Evolutionary conservation across 1,140 invertebrate species (phyloP).

Genomic region (Eufriesea mexicana): DNA sequence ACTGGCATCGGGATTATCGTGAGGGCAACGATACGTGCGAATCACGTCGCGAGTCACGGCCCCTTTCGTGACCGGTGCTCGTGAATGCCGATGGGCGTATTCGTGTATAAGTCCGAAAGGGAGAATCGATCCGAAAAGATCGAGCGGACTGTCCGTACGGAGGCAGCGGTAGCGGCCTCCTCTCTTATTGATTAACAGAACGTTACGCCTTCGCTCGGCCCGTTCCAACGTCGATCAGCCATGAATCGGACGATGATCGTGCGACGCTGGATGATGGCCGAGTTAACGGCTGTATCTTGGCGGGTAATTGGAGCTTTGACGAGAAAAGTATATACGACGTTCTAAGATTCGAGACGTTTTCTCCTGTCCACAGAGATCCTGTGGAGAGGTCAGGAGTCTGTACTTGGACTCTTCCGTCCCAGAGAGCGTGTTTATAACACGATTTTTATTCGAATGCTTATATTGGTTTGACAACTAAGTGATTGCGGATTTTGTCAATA

Average conservation of each 20-base stretch:
- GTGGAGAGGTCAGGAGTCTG: too few relatives aligned
- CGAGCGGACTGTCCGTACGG: conserved; percentile 58
- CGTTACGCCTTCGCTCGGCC: conserved; percentile 34
- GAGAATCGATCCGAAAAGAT: conserved; percentile 63
- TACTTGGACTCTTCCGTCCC: too few relatives aligned
- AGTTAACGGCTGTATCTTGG: background rate
- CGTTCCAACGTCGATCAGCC: conserved; percentile 33
- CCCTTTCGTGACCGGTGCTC: conserved; percentile 78
- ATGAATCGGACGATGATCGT: conserved; percentile 46
- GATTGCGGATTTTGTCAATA: too few relatives aligned
- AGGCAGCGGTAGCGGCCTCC: conserved; percentile 68
- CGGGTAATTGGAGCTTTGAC: background rate
- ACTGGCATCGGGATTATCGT: conserved; percentile 76
- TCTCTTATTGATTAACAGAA: conserved; percentile 61
- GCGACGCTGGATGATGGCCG: background rate
- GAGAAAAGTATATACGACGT: too few relatives aligned
- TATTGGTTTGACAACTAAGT: too few relatives aligned
- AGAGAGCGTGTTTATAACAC: too few relatives aligned
- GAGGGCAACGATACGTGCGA: conserved; percentile 78
- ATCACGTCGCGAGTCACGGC: conserved; percentile 75
- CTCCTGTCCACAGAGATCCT: too few relatives aligned
- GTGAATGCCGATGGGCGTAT: conserved; percentile 79
- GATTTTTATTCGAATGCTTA: too few relatives aligned
- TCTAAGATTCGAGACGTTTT: too few relatives aligned
- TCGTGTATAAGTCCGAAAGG: conserved; percentile 75